Base-by-base conservation (phyloP, 2,797 vertebrate genomes). In the Siniperca scherzeri region DNA sequence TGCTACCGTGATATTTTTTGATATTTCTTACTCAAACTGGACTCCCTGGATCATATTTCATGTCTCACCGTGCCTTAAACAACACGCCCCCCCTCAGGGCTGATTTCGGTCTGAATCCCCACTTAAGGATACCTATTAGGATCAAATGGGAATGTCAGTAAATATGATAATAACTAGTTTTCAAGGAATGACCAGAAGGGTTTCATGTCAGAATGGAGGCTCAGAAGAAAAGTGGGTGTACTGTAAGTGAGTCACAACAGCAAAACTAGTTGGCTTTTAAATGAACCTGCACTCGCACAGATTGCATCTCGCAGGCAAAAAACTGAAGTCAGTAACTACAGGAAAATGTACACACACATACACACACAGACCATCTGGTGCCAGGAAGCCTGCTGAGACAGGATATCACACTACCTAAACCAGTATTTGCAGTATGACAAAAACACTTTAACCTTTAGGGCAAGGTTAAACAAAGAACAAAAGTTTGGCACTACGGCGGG, bases 361-460 rank as follows among this genome's bases (percentile, higher is more conserved):
- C 75, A 83, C 50, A 52, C 57, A 68, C 17, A 80, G 40, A 84
- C 90, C 93, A 91, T 91, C 86, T 93, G 91, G 81, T 84, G 90
- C 74, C 75, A 82, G 57, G 0, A 38, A 48, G 78, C 71, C 85
- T 17, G 53, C 83, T 44, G 81, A 81, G 80, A 66, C 56, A 48
- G 72, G 78, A 85, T 74, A 69, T 90, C 84, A 74, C 86, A 86
- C 87, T 22, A 81, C 78, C 78, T 78, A 81, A 89, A 91, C 87
- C 85, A 81, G 84, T 66, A 81, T 88, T 80, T 90, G 64, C 78
- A 81, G 74, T 88, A 72, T 77, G 65, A 88, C 80, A 73, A 77
- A 84, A 81, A 84, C 86, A 88, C 53, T 53, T 16, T 67, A 78
- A 87, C 88, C 88, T 79, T 81, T 69, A 74, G 87, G 87, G 74